Percentiles rank a stretch among this genome's conserved stretches.
phyloP scores from a whole-genome alignment of 2,797 vertebrate species.

The Helicolenus hilgendorfi region DNA sequence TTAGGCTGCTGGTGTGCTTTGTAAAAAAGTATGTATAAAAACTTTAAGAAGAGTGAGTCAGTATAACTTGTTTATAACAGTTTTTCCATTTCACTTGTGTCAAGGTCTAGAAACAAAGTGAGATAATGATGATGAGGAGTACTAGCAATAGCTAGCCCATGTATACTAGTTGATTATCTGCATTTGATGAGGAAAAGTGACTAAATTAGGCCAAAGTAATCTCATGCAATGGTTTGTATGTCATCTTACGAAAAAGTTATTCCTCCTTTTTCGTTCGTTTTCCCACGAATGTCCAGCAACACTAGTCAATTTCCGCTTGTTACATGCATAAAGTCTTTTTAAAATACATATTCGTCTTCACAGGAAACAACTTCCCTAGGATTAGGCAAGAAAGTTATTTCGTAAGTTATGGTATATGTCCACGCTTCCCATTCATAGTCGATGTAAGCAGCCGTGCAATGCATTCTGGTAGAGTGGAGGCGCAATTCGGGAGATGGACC shows the following conservation, averaged over 20 bases:
- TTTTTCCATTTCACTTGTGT: neutral
- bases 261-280: neutral
- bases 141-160: neutral
- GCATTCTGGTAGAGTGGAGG: neutral
- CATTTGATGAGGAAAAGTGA: neutral
- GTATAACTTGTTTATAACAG: neutral
- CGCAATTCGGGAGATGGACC: fast-evolving
- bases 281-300: neutral
- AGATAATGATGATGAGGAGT: neutral
- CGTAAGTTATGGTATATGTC: too few species aligned
- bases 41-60: neutral
- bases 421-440: neutral
- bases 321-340: neutral
- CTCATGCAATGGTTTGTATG: neutral
- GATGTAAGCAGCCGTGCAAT: neutral
- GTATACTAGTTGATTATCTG: neutral
- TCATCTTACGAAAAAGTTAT: neutral
- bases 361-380: neutral
- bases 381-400: too few species aligned
- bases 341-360: neutral
- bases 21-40: neutral
- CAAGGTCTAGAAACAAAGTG: constrained; percentile 2
- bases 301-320: fast-evolving
- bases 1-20: constrained; percentile 9
- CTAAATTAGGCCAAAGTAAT: neutral